Conservation (phyloP, 2,113 vertebrate species). For the Chitala chitala region DNA sequence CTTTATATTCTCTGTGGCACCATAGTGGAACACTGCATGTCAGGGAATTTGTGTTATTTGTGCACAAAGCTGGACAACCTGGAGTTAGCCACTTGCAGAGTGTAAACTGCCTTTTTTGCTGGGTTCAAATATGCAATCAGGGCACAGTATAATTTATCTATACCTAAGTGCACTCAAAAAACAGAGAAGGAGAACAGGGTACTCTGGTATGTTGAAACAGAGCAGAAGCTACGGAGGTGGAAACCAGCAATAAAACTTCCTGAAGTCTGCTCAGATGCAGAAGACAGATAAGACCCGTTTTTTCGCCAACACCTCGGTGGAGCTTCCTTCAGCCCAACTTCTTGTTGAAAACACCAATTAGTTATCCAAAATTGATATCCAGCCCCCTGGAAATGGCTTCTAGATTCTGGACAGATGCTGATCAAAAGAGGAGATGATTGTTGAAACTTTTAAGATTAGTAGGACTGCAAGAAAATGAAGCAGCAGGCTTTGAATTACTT, state of each 20-base stretch:
- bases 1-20: too few species aligned
- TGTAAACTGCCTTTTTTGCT: too few species aligned
- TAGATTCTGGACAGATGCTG: conserved; percentile 26
- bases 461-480: background rate
- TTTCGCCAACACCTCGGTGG: background rate
- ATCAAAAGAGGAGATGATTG: conserved; percentile 19
- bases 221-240: background rate
- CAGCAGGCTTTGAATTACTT: background rate
- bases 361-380: conserved; percentile 20
- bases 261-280: conserved; percentile 18
- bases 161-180: too few species aligned
- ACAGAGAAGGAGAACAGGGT: too few species aligned
- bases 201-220: background rate
- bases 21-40: too few species aligned
- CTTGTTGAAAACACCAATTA: background rate
- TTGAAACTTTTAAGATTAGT: conserved; percentile 1
- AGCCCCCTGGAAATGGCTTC: conserved; percentile 24
- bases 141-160: too few species aligned
- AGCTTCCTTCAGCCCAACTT: conserved; percentile 10
- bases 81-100: too few species aligned
- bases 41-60: too few species aligned
- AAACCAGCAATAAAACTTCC: conserved; percentile 12
- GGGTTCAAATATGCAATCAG: too few species aligned
- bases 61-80: too few species aligned
- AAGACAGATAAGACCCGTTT: conserved; percentile 17